phyloP scores from a whole-genome alignment of 2,113 vertebrate genomes.

The Mustelus asterias region DNA sequence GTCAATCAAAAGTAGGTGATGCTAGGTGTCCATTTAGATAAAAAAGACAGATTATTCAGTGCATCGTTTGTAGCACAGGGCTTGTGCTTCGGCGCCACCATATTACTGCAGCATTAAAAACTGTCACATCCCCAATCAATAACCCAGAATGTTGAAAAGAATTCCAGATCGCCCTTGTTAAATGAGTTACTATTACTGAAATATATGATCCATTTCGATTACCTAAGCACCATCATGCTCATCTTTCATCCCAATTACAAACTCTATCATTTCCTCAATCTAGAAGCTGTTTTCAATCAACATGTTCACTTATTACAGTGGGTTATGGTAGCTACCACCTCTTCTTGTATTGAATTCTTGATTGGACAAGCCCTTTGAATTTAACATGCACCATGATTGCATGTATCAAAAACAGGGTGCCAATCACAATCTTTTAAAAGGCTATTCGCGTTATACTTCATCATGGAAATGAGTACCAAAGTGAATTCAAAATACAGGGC shows the following conservation, averaged over 20 bases:
- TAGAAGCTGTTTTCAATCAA: conserved; percentile 99
- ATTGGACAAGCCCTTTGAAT: conserved; percentile 88
- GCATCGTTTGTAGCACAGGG: neutral
- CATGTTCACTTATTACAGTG: conserved; percentile 90
- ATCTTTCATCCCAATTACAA: conserved; percentile 97
- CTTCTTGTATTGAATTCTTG: conserved; percentile 73
- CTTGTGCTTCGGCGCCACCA: conserved; percentile 3
- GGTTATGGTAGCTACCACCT: conserved; percentile 75
- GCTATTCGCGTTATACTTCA: conserved; percentile 36
- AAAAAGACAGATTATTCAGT: neutral
- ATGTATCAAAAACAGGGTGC: conserved; percentile 94
- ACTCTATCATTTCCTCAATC: conserved; percentile 99
- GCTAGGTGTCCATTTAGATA: neutral
- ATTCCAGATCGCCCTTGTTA: conserved; percentile 45
- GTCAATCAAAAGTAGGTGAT: neutral
- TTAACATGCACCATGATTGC: conserved; percentile 93
- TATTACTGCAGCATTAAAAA: conserved; percentile 19
- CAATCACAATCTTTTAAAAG: conserved; percentile 59
- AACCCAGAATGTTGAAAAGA: conserved; percentile 37
- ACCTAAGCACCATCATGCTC: conserved; percentile 96
- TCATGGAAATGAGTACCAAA: conserved; percentile 34
- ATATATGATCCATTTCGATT: conserved; percentile 99
- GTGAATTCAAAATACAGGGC: conserved; percentile 34
- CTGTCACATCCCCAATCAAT: conserved; percentile 31
- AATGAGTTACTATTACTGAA: conserved; percentile 73